These are phyloP conservation scores for Zhuqinia jingwanae DNA, from an alignment of 2,888 invertebrate species.

Conservation along the genomic window DNA sequence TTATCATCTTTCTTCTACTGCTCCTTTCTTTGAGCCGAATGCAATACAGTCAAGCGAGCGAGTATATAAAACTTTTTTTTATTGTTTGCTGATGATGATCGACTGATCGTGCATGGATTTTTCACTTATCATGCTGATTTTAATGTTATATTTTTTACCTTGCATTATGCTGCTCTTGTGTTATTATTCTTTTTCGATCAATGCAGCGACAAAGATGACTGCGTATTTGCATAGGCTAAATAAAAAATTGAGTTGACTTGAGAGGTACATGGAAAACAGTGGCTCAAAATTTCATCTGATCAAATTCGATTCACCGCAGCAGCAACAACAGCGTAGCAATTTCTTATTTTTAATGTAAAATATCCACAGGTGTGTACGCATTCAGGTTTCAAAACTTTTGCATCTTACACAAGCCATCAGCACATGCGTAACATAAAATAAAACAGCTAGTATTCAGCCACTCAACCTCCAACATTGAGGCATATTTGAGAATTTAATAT, in stretches of 20 bases:
- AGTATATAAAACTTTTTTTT: background rate
- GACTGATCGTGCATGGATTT: conserved; percentile 61
- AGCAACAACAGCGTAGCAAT: background rate
- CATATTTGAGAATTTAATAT: too few species aligned
- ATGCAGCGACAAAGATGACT: background rate
- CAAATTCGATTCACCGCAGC: conserved; percentile 42
- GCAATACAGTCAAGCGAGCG: background rate
- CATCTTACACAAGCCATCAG: too few species aligned
- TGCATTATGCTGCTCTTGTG: background rate
- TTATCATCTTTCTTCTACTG: background rate
- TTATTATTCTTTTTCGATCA: conserved; percentile 16
- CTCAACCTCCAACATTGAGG: background rate
- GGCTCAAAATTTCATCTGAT: conserved; percentile 51
- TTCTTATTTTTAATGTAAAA: conserved; percentile 47
- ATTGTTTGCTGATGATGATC: conserved; percentile 21
- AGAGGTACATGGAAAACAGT: conserved; percentile 1
- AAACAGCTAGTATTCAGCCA: too few species aligned
- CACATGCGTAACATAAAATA: background rate
- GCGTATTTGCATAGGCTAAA: conserved; percentile 33
- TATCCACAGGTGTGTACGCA: conserved; percentile 55
- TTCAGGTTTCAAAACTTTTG: too few species aligned
- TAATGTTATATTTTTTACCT: conserved; percentile 24
- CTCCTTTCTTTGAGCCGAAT: background rate
- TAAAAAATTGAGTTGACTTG: background rate
- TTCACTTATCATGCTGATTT: conserved; percentile 58